Base-by-base conservation (phyloP, 2,888 invertebrate species). In the Litoditis marina region DNA sequence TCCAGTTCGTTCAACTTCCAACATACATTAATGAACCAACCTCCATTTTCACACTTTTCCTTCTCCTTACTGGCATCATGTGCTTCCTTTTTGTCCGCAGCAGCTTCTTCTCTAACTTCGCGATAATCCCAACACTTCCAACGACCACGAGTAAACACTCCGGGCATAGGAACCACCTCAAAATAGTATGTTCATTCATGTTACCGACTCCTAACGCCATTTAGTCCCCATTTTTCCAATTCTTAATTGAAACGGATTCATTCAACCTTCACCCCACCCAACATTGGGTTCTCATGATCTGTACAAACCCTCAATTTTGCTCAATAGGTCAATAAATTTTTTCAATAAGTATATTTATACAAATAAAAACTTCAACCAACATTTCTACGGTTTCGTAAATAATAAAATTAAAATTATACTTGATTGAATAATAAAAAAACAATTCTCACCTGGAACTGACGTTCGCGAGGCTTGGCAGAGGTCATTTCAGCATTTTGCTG, bases 161-260 rank as follows among this genome's bases (percentile, higher is more conserved):
- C 78, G 5, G 79, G 78, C 8, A 79, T 76, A 7, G 77, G 79
- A 5, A 79, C 79, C 28, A 79, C 79, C 77, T 78, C 13, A 55
- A 53, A 68, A 16, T 3, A 46, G 32, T 28, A 50, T 22, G 22
- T 25, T 7, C 25, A 2, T 6, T 8, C 13, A 25, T n/a, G 11
- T 51, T 4, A 5, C 13, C 3, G n/a, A 42, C 16, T 19, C 3
- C 13, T 49, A 13, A 7, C 5, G n/a, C n/a, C n/a, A n/a, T n/a
- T n/a, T n/a, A n/a, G n/a, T n/a, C n/a, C n/a, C n/a, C n/a, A n/a
- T n/a, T n/a, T n/a, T n/a, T n/a, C n/a, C n/a, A n/a, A n/a, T n/a
- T n/a, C n/a, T n/a, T n/a, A n/a, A n/a, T n/a, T n/a, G n/a, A n/a
- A n/a, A n/a, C n/a, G n/a, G n/a, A n/a, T n/a, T n/a, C n/a, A n/a